These are phyloP conservation scores for Nyctibius grandis DNA, from an alignment of 2,797 vertebrate genomes.

Conservation along the genomic window DNA sequence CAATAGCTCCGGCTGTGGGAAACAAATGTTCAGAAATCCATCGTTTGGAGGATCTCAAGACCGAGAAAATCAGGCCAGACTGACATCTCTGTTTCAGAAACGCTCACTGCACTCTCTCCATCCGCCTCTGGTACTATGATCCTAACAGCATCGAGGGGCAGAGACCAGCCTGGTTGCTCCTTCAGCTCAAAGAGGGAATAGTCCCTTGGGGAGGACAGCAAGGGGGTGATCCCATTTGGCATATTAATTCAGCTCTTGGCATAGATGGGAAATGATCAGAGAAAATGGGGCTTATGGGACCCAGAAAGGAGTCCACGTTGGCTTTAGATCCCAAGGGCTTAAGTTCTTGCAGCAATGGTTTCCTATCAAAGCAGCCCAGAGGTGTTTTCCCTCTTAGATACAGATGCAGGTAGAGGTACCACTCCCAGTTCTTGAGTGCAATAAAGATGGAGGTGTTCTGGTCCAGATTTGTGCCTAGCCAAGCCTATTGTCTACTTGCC, in stretches of 20 bases:
- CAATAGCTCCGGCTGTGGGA: constrained; percentile 40
- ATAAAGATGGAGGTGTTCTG: background rate
- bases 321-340: background rate
- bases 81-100: background rate
- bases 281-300: background rate
- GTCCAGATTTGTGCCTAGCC: background rate
- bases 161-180: background rate
- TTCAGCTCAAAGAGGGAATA: background rate
- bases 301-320: fast-evolving
- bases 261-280: background rate
- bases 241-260: background rate
- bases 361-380: background rate
- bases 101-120: background rate
- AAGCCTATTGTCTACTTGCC: background rate
- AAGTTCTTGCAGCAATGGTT: background rate
- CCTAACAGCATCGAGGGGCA: background rate
- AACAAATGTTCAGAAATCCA: constrained; percentile 34
- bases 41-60: background rate
- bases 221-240: fast-evolving
- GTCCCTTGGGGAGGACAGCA: background rate
- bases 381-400: background rate
- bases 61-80: background rate
- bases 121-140: background rate
- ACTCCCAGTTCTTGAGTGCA: background rate
- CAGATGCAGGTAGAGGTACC: background rate